phyloP scores from a whole-genome alignment of 2,797 vertebrate genomes.

The Setipinna tenuifilis region DNA sequence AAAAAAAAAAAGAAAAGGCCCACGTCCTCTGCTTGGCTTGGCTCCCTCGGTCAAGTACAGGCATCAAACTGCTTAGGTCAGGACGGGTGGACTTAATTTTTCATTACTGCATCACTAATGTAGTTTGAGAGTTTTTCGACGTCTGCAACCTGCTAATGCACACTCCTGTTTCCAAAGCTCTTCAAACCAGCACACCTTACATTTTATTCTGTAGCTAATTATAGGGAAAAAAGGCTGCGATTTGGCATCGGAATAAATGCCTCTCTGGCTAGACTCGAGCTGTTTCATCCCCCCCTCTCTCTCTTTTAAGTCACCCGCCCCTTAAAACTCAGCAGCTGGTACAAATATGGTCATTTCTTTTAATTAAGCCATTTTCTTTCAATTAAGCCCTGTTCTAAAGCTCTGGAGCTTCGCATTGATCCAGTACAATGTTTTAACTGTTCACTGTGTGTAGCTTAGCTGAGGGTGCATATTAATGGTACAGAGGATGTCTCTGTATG shows the following conservation, averaged over 20 bases:
- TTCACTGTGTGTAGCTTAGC: neutral
- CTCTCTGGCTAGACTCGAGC: slow-evolving; percentile 3
- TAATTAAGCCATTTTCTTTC: slow-evolving; percentile 2
- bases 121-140: neutral
- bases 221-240: neutral
- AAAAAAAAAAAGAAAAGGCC: no score
- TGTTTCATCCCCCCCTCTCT: neutral
- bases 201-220: slow-evolving; percentile 10
- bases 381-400: neutral
- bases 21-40: neutral
- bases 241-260: slow-evolving; percentile 1
- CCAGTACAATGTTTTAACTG: slow-evolving; percentile 10
- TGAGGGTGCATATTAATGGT: neutral
- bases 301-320: neutral
- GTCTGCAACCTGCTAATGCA: neutral
- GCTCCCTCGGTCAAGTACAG: neutral
- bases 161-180: neutral
- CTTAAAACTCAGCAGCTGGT: slow-evolving; percentile 16
- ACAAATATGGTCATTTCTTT: slow-evolving; percentile 19
- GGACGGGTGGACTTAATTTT: neutral
- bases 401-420: neutral
- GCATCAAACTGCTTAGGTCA: neutral
- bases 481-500: neutral
- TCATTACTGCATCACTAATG: neutral
- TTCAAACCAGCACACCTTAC: neutral